phyloP scores from a whole-genome alignment of 2,888 invertebrate genomes.

The Troides oblongomaculatus region DNA sequence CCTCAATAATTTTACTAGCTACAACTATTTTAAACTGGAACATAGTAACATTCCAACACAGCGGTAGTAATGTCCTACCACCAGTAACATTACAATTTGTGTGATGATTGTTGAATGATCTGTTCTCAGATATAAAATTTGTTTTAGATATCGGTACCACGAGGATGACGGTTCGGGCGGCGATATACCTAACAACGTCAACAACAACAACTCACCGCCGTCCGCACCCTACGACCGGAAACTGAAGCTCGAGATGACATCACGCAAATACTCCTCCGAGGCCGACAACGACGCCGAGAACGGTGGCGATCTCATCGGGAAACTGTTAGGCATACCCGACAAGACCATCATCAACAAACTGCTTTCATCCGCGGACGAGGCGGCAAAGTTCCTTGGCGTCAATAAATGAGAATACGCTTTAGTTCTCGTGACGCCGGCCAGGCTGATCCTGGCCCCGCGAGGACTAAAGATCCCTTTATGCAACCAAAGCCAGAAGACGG shows the following conservation, averaged over 20 bases:
- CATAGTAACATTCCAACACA: too few relatives aligned
- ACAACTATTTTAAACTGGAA: too few relatives aligned
- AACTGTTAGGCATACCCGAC: constrained; percentile 92
- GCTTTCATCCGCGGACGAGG: constrained; percentile 89
- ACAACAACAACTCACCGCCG: constrained; percentile 79
- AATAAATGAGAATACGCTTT: constrained; percentile 83
- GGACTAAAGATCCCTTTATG: constrained; percentile 62
- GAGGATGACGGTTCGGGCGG: constrained; percentile 71
- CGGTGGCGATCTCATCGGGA: constrained; percentile 90
- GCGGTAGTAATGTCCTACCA: too few relatives aligned
- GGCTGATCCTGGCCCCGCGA: constrained; percentile 70
- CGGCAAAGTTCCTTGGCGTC: constrained; percentile 92
- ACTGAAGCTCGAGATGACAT: constrained; percentile 69
- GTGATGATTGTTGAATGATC: too few relatives aligned
- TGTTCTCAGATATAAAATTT: constrained; percentile 9
- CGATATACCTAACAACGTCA: constrained; percentile 74
- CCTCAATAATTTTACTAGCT: too few relatives aligned
- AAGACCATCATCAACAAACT: constrained; percentile 91
- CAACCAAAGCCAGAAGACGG: constrained; percentile 43
- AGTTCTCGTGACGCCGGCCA: constrained; percentile 75
- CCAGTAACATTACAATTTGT: too few relatives aligned
- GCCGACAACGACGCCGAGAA: constrained; percentile 78
- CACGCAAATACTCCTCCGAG: constrained; percentile 74
- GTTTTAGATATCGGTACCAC: constrained; percentile 63
- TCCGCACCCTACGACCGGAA: constrained; percentile 79